Conservation (phyloP, 2,797 vertebrate genomes). For the Amniataba percoides region DNA sequence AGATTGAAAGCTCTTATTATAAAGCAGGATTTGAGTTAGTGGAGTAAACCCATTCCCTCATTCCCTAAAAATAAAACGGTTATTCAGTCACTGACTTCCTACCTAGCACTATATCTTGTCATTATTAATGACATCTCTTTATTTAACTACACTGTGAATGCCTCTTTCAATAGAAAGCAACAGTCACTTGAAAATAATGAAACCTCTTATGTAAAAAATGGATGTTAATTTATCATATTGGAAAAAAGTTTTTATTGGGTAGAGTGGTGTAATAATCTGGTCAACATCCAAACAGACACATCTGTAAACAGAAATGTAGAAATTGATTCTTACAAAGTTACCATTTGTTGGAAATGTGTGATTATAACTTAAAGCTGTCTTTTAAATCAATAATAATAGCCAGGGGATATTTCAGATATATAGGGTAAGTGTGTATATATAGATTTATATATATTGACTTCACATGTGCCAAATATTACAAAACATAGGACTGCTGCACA, state of each 20-base stretch:
- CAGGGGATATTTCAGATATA: neutral
- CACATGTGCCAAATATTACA: constrained; percentile 70
- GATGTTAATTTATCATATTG: constrained; percentile 43
- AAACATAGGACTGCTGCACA: constrained; percentile 39
- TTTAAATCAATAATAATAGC: constrained; percentile 1
- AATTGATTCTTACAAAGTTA: constrained; percentile 14
- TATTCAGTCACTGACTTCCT: constrained; percentile 23
- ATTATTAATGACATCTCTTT: constrained; percentile 12
- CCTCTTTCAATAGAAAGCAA: constrained; percentile 8
- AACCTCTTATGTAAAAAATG: constrained; percentile 29
- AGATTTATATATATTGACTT: neutral
- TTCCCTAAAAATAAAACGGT: constrained; percentile 30
- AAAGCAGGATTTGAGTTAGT: constrained; percentile 28
- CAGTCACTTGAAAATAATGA: constrained; percentile 37
- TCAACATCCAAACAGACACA: constrained; percentile 11
- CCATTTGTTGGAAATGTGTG: constrained; percentile 10
- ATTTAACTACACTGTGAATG: constrained; percentile 32
- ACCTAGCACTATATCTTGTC: constrained; percentile 18
- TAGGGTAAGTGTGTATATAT: neutral
- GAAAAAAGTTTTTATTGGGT: constrained; percentile 42
- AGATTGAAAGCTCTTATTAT: constrained; percentile 39
- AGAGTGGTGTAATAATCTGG: constrained; percentile 39
- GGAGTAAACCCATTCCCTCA: constrained; percentile 9
- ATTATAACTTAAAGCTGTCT: constrained; percentile 8
- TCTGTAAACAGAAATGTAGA: constrained; percentile 1